phyloP scores from a whole-genome alignment of 2,113 vertebrate species.

The Siniperca chuatsi region DNA sequence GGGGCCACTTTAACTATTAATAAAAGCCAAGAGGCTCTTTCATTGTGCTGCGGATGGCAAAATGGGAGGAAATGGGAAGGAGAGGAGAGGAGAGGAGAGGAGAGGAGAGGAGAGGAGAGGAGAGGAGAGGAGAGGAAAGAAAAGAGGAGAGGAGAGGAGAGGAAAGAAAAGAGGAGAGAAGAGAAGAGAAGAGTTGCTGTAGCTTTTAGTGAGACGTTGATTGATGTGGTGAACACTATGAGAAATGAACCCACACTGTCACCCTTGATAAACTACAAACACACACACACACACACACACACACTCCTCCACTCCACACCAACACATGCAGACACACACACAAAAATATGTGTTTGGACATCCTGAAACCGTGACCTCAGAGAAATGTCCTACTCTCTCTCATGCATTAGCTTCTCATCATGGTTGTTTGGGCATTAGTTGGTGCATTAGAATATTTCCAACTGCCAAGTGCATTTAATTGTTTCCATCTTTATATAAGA shows the following conservation, averaged over 20 bases:
- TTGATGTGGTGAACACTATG: slow-evolving; percentile 49
- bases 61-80: slow-evolving; percentile 68
- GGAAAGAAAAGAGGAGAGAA: slow-evolving; percentile 4
- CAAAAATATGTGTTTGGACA: slow-evolving; percentile 11
- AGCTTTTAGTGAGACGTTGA: slow-evolving; percentile 61
- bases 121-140: slow-evolving; percentile 27
- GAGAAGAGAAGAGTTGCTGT: slow-evolving; percentile 10
- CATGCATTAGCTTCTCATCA: neutral
- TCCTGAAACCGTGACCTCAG: neutral
- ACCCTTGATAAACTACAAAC: slow-evolving; percentile 34
- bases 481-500: neutral
- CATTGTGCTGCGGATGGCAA: slow-evolving; percentile 73
- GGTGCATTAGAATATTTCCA: neutral
- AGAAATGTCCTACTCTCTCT: neutral
- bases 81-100: slow-evolving; percentile 15
- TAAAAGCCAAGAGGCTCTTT: slow-evolving; percentile 85
- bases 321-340: neutral
- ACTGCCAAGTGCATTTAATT: slow-evolving; percentile 7
- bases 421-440: slow-evolving; percentile 9
- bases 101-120: slow-evolving; percentile 2
- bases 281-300: slow-evolving; percentile 17
- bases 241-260: slow-evolving; percentile 51
- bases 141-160: neutral
- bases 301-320: neutral
- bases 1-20: slow-evolving; percentile 93